A percentile compares a stretch with the other conserved stretches of the same genome.
phyloP scores from a whole-genome alignment of 2,113 vertebrate species.

The Columbina picui region DNA sequence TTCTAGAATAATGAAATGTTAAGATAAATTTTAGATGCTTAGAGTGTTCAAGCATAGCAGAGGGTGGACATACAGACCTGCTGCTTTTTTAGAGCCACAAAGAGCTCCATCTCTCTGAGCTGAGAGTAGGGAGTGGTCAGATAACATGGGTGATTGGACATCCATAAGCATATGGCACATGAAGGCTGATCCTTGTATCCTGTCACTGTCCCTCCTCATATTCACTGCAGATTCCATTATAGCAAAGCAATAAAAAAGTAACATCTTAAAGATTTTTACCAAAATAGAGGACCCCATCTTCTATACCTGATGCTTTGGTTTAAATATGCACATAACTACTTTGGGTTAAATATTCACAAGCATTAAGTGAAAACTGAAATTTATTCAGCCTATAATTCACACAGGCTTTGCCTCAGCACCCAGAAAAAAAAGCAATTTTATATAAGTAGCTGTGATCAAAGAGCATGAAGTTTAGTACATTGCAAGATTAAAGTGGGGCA shows the following conservation, averaged over 20 bases:
- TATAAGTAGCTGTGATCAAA: background rate
- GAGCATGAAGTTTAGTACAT: background rate
- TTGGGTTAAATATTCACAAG: background rate
- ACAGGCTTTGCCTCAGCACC: background rate
- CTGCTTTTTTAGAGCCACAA: background rate
- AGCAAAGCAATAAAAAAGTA: background rate
- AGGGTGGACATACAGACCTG: background rate
- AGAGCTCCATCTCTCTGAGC: background rate
- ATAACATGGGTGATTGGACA: background rate
- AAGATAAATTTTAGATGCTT: background rate
- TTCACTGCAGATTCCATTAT: background rate
- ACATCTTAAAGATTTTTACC: background rate
- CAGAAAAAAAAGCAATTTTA: background rate
- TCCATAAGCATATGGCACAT: background rate
- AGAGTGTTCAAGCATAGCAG: background rate
- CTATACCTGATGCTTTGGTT: background rate
- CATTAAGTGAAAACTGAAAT: background rate
- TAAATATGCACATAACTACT: background rate
- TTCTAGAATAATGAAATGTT: background rate
- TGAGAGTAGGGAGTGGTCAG: background rate
- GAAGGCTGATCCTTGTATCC: background rate
- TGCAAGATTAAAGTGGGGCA: background rate
- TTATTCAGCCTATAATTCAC: background rate
- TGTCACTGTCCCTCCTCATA: background rate
- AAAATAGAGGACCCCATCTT: background rate